Evolutionary conservation across 2,113 vertebrate species (phyloP).

Genomic region (Lamprotornis superbus): DNA sequence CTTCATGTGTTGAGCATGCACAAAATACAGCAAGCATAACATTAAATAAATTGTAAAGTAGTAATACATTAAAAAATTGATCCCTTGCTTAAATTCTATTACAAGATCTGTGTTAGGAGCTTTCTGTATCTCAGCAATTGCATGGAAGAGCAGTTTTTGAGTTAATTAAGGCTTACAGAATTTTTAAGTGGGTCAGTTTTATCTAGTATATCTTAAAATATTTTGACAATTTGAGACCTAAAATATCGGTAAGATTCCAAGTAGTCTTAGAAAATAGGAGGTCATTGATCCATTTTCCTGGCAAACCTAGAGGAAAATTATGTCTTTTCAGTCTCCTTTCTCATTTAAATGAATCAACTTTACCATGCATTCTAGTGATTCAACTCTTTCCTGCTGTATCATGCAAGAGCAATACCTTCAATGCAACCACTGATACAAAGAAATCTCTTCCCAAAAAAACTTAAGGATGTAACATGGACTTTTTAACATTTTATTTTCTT

Average conservation of each 20-base stretch:
- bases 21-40: neutral
- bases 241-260: neutral
- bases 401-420: neutral
- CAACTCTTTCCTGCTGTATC: neutral
- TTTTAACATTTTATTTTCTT: neutral
- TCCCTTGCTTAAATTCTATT: neutral
- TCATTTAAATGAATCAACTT: neutral
- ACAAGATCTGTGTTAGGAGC: neutral
- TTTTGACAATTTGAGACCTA: neutral
- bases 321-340: neutral
- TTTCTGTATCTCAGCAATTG: neutral
- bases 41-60: neutral
- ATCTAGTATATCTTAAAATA: neutral
- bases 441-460: neutral
- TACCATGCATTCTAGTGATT: neutral
- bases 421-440: neutral
- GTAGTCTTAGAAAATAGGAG: neutral
- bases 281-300: neutral
- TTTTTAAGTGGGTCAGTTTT: neutral
- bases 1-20: neutral
- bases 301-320: neutral
- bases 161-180: neutral
- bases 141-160: neutral
- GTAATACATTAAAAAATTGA: neutral
- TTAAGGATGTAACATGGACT: neutral